These are phyloP conservation scores for Triplophysa dalaica DNA, from an alignment of 2,113 vertebrate genomes.

Conservation along the genomic window DNA sequence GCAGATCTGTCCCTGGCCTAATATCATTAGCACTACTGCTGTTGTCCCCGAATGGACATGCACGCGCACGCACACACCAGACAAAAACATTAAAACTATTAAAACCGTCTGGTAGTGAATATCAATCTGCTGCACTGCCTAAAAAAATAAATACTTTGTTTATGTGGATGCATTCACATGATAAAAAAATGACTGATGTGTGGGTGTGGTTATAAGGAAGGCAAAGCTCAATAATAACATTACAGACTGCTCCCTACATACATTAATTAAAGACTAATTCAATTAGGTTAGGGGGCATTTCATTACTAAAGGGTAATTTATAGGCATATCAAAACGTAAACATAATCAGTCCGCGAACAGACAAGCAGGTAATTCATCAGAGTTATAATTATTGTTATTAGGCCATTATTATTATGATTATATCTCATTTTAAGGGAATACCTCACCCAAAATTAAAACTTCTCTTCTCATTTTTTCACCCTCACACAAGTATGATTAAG, in stretches of 20 bases:
- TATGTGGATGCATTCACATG: slow-evolving; percentile 26
- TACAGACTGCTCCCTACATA: background rate
- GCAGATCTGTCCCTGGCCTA: slow-evolving; percentile 82
- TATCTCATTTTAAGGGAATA: no score
- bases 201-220: background rate
- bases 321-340: background rate
- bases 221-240: background rate
- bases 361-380: background rate
- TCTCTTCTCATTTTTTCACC: no score
- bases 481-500: no score
- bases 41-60: slow-evolving; percentile 73
- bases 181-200: background rate
- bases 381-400: background rate
- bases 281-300: background rate
- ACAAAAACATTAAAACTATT: slow-evolving; percentile 31
- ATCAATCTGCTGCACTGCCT: slow-evolving; percentile 15
- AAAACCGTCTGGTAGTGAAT: slow-evolving; percentile 5
- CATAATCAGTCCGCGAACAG: background rate
- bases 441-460: no score
- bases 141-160: background rate
- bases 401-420: no score
- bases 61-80: slow-evolving; percentile 9
- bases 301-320: background rate
- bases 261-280: background rate
- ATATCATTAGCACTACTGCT: slow-evolving; percentile 76